Evolutionary conservation across 2,797 vertebrate species (phyloP), one percentile per base, ranked within the genome.

Genomic region (Thaleichthys pacificus): DNA sequence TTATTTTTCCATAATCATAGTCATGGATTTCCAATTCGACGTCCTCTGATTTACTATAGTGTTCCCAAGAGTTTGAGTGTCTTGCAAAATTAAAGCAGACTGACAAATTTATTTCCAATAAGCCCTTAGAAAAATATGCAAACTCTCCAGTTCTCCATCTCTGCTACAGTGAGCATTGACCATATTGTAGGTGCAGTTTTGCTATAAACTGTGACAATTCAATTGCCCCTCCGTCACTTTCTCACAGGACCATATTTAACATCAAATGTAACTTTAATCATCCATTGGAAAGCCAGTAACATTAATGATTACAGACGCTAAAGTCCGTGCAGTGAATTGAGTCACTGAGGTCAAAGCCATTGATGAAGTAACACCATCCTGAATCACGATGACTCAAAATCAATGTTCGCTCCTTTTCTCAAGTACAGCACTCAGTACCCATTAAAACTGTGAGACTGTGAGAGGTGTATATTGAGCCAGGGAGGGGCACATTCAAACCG

Each of bases 11-110:
- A 76, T 73, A 56, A n/a, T 56, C 12, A 11, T 47, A 64, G 72
- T 6, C 66, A 70, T 78, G 51, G 21, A 30, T 47, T 74, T 73
- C 66, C 30, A 57, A 2, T 73, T n/a, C 35, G 1, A n/a, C 21
- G 1, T 47, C n/a, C 21, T n/a, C 17, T 17, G 38, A 49, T 22
- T 21, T 4, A 35, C 32, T 14, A 11, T 14, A 47, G 42, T 47
- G 9, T 47, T 12, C 12, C 42, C 9, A 14, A 47, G 42, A 47
- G 24, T 64, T 38, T 9, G 28, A 64, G 30, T 38, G 32, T 26
- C 28, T 21, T 38, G 15, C 62, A 21, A 32, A 42, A 35, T 9
- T n/a, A 4, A 30, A 30, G 28, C 28, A 30, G 35, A 5, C 32
- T 64, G 62, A 64, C 62, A 64, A 35, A 64, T 64, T n/a, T 14